phyloP scores from a whole-genome alignment of 1,140 invertebrate genomes.

The Prorops nasuta region DNA sequence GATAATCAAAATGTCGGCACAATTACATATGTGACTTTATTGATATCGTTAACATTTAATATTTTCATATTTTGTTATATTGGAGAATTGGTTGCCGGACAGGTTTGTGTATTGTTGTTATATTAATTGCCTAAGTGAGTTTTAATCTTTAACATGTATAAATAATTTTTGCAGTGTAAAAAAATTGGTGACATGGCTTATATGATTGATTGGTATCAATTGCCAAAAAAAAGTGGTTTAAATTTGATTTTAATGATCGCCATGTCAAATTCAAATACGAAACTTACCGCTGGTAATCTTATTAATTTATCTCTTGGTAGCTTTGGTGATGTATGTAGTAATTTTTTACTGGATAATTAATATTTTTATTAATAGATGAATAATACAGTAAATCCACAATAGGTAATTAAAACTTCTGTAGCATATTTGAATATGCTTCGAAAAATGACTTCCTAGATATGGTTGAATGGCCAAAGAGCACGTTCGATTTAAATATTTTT shows the following conservation, averaged over 20 bases:
- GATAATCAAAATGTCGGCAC: background rate
- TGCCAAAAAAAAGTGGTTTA: slow-evolving; percentile 21
- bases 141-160: background rate
- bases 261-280: slow-evolving; percentile 25
- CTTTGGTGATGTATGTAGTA: slow-evolving; percentile 32
- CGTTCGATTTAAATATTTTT: no score
- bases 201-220: slow-evolving; percentile 34
- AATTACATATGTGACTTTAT: slow-evolving; percentile 13
- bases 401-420: slow-evolving; percentile 19
- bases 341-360: no score
- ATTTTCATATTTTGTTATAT: slow-evolving; percentile 38
- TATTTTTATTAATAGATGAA: no score
- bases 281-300: slow-evolving; percentile 35
- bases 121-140: background rate
- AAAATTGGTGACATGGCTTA: slow-evolving; percentile 22
- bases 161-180: slow-evolving; percentile 20
- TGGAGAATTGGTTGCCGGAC: slow-evolving; percentile 27
- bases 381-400: background rate
- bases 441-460: slow-evolving; percentile 13
- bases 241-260: slow-evolving; percentile 27
- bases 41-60: slow-evolving; percentile 27
- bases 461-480: no score
- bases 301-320: slow-evolving; percentile 25
- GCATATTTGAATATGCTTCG: slow-evolving; percentile 16
- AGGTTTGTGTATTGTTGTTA: slow-evolving; percentile 27